These are phyloP conservation scores for Saxicola maurus DNA, from an alignment of 2,797 vertebrate species.

Conservation along the genomic window DNA sequence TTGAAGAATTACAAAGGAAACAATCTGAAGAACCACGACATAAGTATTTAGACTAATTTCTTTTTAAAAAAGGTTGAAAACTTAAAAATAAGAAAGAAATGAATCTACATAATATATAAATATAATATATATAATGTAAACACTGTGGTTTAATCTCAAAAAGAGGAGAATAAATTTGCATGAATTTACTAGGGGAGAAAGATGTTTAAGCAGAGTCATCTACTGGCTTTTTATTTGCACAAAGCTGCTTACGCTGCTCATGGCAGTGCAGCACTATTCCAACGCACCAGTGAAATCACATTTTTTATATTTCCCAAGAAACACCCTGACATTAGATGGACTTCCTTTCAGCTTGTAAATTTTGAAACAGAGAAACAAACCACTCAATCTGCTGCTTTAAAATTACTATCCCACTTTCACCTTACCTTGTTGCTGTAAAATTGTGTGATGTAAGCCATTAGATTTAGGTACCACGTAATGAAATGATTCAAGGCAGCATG, in stretches of 20 bases:
- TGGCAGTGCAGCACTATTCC: neutral
- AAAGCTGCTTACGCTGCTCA: neutral
- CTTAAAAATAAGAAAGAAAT: neutral
- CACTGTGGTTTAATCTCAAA: neutral
- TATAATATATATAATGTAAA: neutral
- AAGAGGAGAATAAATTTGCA: neutral
- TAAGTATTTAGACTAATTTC: neutral
- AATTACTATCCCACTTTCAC: neutral
- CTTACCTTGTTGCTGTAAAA: neutral
- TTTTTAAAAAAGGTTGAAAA: neutral
- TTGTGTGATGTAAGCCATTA: neutral
- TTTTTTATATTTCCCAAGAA: neutral
- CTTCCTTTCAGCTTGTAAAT: neutral
- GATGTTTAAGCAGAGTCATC: neutral
- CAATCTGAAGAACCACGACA: neutral
- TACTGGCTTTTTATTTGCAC: neutral
- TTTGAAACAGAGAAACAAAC: neutral
- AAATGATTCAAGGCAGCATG: neutral
- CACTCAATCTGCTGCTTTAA: neutral
- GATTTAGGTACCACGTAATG: neutral
- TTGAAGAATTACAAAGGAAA: neutral
- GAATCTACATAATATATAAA: neutral
- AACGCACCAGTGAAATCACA: neutral
- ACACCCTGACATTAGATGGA: neutral
- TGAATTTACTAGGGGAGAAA: neutral